Evolutionary conservation across 2,113 vertebrate species (phyloP), one percentile per base, ranked within the genome.

Genomic region (Engystomops pustulosus): DNA sequence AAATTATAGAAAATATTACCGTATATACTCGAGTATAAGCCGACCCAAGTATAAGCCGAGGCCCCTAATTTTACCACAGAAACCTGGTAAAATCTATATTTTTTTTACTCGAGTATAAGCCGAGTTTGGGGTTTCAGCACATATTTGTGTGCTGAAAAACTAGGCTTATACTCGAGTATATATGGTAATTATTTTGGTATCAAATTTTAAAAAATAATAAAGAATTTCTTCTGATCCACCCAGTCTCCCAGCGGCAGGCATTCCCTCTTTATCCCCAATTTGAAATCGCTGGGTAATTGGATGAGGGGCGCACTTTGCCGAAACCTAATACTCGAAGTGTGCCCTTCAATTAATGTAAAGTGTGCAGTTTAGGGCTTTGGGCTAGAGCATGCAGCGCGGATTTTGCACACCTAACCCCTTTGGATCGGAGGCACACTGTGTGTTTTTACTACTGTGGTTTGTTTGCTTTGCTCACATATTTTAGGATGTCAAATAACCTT

Each of bases 391-490:
- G 74, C 74, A 55, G 74, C 18, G 74, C 74, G 2, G 49, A 18
- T 77, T 55, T 65, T 79, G 77, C 77, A 65, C 55, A 79, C 55
- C 58, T 44, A 60, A 41, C 58, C 36, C 55, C 77, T 79, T 44
- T 45, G 77, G 77, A 79, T 79, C 41, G 77, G 38, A 79, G 77
- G 77, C 83, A 41, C 51, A 82, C 15, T 11, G 25, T 69, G n/a
- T 81, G 80, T 86, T 88, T 87, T 25, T 85, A 85, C 81, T 88
- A 38, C 76, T 87, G 38, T 0, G 2, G 23, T 83, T 88, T 87
- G 84, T 86, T 89, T 86, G 85, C 71, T 83, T 81, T 84, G 86
- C 80, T 80, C 71, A 47, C 38, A 14, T 78, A 87, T 74, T 69
- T 17, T 65, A 75, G 20, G 14, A 17, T 30, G 86, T 86, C 65